phyloP scores from a whole-genome alignment of 1,140 invertebrate genomes.

The Orussus abietinus region DNA sequence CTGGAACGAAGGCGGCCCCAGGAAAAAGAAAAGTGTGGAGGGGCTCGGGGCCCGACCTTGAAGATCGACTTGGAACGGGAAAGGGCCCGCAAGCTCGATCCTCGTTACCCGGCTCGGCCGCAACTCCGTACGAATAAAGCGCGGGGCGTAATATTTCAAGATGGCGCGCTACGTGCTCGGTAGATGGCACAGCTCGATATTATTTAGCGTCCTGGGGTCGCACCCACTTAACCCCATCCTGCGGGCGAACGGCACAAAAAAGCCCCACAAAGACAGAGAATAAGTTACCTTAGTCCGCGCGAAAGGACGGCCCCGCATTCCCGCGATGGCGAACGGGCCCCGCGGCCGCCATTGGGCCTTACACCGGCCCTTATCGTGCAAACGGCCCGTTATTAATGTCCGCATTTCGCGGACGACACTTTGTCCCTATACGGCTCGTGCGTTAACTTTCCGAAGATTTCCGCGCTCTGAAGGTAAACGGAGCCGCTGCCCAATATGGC shows the following conservation, averaged over 20 bases:
- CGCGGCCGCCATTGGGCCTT: not conserved
- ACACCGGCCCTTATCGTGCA: conserved; percentile 29
- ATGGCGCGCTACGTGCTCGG: conserved; percentile 40
- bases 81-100: no score
- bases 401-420: conserved; percentile 9
- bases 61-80: no score
- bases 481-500: no score
- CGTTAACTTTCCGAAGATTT: no score
- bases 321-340: conserved; percentile 25
- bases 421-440: conserved; percentile 1
- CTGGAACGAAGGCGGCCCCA: no score
- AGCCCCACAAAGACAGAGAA: conserved; percentile 45
- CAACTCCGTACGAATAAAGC: conserved; percentile 37
- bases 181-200: conserved; percentile 48
- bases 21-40: no score
- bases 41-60: no score
- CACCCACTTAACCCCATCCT: conserved; percentile 49
- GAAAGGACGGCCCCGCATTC: conserved; percentile 39
- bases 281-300: conserved; percentile 46
- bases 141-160: conserved; percentile 43
- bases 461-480: no score
- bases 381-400: conserved; percentile 35
- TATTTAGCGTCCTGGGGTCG: conserved; percentile 49
- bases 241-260: conserved; percentile 37
- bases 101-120: no score